A percentile compares a stretch with the other conserved stretches of the same genome.
These are phyloP conservation scores for Psophia crepitans DNA, from an alignment of 2,113 vertebrate genomes.

Conservation along the genomic window DNA sequence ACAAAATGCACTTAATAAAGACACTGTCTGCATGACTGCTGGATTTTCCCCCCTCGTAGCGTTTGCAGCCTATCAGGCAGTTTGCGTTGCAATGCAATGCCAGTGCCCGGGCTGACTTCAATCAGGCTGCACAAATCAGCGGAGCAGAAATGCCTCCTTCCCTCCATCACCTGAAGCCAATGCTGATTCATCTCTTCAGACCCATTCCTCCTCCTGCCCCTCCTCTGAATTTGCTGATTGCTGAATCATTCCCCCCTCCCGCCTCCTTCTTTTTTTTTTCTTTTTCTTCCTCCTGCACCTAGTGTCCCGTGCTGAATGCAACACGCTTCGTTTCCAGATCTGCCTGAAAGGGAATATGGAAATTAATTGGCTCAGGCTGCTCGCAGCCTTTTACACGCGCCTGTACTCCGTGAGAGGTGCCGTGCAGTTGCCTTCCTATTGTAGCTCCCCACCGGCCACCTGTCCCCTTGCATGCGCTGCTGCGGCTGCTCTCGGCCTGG, in stretches of 20 bases:
- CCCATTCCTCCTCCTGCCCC: neutral
- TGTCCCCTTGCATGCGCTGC: neutral
- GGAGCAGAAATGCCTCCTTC: slow-evolving; percentile 19
- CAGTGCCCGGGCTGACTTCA: slow-evolving; percentile 11
- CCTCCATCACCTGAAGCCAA: slow-evolving; percentile 20
- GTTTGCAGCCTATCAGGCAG: neutral
- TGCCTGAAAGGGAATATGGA: slow-evolving; percentile 38
- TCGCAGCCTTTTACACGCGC: neutral
- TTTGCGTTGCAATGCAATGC: neutral
- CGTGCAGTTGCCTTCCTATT: neutral
- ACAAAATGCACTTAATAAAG: slow-evolving; percentile 37
- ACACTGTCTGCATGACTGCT: neutral
- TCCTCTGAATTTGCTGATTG: slow-evolving; percentile 15
- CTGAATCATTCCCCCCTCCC: neutral
- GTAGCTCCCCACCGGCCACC: slow-evolving; percentile 15
- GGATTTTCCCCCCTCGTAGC: neutral
- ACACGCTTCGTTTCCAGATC: neutral
- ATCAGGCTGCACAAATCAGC: slow-evolving; percentile 35
- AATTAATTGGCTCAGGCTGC: slow-evolving; percentile 42
- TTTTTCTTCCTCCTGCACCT: neutral
- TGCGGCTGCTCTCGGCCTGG: neutral
- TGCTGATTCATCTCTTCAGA: slow-evolving; percentile 59
- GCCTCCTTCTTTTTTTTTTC: neutral
- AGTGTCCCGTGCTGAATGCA: neutral
- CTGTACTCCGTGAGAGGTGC: neutral